Conservation (phyloP, 2,113 vertebrate genomes). For the Parus major region DNA sequence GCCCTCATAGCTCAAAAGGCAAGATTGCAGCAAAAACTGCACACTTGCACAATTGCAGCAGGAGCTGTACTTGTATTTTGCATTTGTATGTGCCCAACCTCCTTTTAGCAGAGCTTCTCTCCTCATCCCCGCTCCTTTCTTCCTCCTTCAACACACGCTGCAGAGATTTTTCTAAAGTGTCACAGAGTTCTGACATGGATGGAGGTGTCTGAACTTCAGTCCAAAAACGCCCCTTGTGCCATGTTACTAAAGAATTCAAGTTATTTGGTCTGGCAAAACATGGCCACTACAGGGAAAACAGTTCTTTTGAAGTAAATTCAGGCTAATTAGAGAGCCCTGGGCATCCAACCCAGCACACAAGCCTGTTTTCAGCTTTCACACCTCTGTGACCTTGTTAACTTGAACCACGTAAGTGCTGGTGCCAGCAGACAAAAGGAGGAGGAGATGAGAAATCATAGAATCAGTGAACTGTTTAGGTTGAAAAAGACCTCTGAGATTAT, state of each 20-base stretch:
- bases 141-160: not conserved
- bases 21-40: not conserved
- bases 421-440: not conserved
- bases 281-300: not conserved
- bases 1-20: not conserved
- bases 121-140: accelerated
- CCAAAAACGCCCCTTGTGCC: not conserved
- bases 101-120: not conserved
- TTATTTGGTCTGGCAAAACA: not conserved
- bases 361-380: not conserved
- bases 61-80: not conserved
- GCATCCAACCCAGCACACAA: not conserved
- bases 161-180: not conserved
- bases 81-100: not conserved
- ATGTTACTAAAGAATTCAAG: not conserved
- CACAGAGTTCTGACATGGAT: not conserved
- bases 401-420: not conserved
- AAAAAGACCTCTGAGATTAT: not conserved
- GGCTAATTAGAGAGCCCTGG: not conserved
- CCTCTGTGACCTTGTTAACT: not conserved
- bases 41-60: too few species aligned
- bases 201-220: not conserved
- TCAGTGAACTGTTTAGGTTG: not conserved
- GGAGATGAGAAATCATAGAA: not conserved
- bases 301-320: not conserved